Evolutionary conservation across 2,113 vertebrate species (phyloP).

Genomic region (Xiphophorus maculatus): DNA sequence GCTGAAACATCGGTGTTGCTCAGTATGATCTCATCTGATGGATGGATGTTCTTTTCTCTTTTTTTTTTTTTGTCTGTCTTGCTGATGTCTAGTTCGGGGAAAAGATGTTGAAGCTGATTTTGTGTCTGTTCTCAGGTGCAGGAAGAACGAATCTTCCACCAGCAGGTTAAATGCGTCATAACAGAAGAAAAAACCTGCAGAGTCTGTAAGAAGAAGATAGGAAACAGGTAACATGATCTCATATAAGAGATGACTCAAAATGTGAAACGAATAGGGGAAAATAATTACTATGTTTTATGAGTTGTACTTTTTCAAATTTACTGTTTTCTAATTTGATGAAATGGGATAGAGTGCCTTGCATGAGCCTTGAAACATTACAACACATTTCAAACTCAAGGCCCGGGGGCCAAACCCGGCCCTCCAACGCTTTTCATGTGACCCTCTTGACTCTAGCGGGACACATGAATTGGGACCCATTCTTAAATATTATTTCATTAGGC

Average conservation of each 20-base stretch:
- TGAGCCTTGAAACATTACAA: not conserved
- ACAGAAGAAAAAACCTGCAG: constrained; percentile 97
- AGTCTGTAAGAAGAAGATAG: constrained; percentile 98
- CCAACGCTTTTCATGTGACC: no score
- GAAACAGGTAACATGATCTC: constrained; percentile 86
- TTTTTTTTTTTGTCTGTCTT: not conserved
- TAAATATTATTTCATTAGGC: no score
- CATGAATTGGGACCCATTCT: no score
- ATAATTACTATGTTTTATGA: not conserved
- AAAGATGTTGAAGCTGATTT: not conserved
- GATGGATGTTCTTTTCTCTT: not conserved
- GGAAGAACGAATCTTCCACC: constrained; percentile 96
- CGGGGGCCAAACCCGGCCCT: no score
- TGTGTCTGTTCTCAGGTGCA: constrained; percentile 83
- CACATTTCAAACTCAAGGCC: no score
- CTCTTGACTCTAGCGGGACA: no score
- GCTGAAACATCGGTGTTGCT: not conserved
- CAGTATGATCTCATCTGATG: no score
- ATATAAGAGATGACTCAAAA: not conserved
- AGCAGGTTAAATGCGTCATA: constrained; percentile 98
- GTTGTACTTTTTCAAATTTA: not conserved
- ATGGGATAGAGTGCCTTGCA: not conserved
- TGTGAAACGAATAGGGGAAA: not conserved
- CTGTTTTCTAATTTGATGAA: not conserved
- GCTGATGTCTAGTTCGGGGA: no score